Evolutionary conservation across 2,113 vertebrate species (phyloP).

Genomic region (Trichomycterus rosablanca): DNA sequence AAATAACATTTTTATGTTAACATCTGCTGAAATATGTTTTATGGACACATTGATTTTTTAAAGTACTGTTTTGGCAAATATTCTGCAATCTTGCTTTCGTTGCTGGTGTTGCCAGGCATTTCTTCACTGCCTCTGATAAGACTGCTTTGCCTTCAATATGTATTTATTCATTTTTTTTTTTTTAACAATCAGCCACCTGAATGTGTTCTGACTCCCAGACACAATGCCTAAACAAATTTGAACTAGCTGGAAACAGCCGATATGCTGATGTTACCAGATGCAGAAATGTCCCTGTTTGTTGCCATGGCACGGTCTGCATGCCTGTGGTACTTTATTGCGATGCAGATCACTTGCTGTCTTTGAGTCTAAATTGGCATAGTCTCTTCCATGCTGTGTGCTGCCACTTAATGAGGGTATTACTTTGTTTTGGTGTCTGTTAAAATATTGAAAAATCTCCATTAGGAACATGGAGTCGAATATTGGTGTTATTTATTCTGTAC

Average conservation of each 20-base stretch:
- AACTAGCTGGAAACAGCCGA: conserved; percentile 37
- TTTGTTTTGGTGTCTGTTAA: conserved; percentile 22
- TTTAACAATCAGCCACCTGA: conserved; percentile 9
- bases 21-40: too few relatives aligned
- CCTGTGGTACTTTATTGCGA: not conserved
- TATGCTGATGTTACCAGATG: conserved; percentile 27
- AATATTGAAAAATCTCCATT: conserved; percentile 8
- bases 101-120: too few relatives aligned
- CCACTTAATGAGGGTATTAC: conserved; percentile 1
- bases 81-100: too few relatives aligned
- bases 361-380: not conserved
- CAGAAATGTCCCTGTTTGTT: conserved; percentile 20
- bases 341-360: not conserved
- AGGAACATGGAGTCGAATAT: conserved; percentile 21
- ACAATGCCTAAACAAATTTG: conserved; percentile 31
- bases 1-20: too few relatives aligned
- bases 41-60: too few relatives aligned
- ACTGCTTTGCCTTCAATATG: not conserved
- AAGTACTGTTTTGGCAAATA: too few relatives aligned
- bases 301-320: conserved; percentile 8
- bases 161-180: conserved; percentile 9
- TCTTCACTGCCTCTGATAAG: conserved; percentile 6
- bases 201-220: conserved; percentile 11
- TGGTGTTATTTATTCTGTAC: conserved; percentile 34
- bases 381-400: not conserved